Percentiles rank a stretch among this genome's conserved stretches.
Evolutionary conservation across 1,140 invertebrate genomes (phyloP).

Genomic region (Rhagoletis pomonella): DNA sequence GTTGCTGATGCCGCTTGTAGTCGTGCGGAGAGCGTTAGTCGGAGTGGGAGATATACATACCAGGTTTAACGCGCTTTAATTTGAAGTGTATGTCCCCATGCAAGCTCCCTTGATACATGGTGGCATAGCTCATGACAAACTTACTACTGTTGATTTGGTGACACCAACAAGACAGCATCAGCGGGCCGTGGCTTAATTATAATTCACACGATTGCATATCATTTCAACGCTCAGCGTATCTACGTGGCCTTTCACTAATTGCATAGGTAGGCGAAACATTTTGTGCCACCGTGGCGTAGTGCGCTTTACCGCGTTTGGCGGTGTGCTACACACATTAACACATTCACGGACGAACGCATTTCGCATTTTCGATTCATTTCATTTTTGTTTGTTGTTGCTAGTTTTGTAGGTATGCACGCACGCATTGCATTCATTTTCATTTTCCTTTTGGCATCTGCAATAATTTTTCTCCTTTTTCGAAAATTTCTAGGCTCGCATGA

Average conservation of each 20-base stretch:
- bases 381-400: conserved; percentile 15
- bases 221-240: not conserved
- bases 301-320: not conserved
- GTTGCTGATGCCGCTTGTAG: not conserved
- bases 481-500: not conserved
- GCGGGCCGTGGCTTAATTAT: conserved; percentile 29
- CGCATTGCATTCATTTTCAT: not conserved
- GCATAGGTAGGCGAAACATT: not conserved
- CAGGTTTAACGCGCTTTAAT: not conserved
- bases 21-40: no score
- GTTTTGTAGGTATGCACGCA: not conserved
- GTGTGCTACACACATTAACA: not conserved
- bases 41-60: not conserved
- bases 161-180: not conserved
- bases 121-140: not conserved
- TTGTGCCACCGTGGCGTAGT: not conserved
- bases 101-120: not conserved
- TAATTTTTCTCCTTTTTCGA: not conserved
- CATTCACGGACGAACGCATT: not conserved
- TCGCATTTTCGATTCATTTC: conserved; percentile 27
- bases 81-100: not conserved
- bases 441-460: not conserved
- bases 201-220: conserved; percentile 12
- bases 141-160: no score
- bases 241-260: not conserved